Evolutionary conservation across 2,888 invertebrate species (phyloP).

Genomic region (Enchytraeus crypticus): DNA sequence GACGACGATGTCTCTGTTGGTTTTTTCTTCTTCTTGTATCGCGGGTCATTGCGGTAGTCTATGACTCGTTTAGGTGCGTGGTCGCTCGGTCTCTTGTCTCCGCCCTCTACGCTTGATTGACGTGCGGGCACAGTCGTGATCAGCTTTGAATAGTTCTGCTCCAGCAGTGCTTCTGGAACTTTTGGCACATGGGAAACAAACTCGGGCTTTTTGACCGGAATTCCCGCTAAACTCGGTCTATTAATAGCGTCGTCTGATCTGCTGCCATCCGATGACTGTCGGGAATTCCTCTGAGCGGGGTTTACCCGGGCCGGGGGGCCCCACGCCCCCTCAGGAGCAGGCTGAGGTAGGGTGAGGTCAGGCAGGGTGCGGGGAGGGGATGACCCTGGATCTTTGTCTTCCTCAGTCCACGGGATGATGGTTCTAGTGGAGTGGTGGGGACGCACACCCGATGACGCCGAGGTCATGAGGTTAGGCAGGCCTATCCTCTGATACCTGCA

Average conservation of each 20-base stretch:
- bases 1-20: neutral
- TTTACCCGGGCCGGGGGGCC: neutral
- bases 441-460: no score
- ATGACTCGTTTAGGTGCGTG: constrained; percentile 8
- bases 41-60: constrained; percentile 21
- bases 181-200: neutral
- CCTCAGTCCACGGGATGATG: neutral
- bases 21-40: constrained; percentile 19
- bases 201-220: neutral
- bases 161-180: constrained; percentile 9
- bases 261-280: neutral
- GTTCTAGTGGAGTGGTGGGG: no score
- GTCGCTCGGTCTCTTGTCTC: neutral
- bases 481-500: no score
- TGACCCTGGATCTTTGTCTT: neutral
- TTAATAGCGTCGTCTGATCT: neutral
- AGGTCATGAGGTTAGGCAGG: no score
- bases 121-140: neutral
- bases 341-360: constrained; percentile 8
- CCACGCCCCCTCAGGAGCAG: neutral
- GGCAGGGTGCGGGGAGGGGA: constrained; percentile 4
- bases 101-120: neutral
- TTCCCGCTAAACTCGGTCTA: no score
- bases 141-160: neutral
- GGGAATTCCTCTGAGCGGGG: neutral